Evolutionary conservation across 2,113 vertebrate species (phyloP).

Genomic region (Phrynocephalus versicolor): DNA sequence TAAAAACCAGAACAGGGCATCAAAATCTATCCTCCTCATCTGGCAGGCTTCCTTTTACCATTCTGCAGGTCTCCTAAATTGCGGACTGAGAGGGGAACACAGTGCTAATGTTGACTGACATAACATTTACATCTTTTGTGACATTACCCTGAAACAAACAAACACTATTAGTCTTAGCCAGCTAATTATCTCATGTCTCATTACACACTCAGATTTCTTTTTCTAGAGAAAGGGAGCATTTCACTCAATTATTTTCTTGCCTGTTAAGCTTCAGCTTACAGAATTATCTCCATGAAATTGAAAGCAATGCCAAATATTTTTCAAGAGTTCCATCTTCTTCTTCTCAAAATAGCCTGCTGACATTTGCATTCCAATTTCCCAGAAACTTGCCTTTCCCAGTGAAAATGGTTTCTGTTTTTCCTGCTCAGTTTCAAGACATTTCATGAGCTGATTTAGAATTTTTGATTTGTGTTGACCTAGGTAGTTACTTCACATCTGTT

Average conservation of each 20-base stretch:
- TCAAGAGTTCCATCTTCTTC: slow-evolving; percentile 21
- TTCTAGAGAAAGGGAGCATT: slow-evolving; percentile 36
- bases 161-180: slow-evolving; percentile 26
- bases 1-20: slow-evolving; percentile 2
- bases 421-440: neutral
- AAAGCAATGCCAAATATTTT: slow-evolving; percentile 46
- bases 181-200: neutral
- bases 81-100: slow-evolving; percentile 3
- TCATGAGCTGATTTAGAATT: neutral
- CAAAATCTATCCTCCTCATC: neutral
- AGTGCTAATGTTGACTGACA: slow-evolving; percentile 27
- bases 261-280: slow-evolving; percentile 27
- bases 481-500: too few species aligned
- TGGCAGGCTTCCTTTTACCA: slow-evolving; percentile 10
- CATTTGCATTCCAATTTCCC: neutral
- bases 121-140: slow-evolving; percentile 32
- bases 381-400: neutral
- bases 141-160: slow-evolving; percentile 26
- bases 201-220: slow-evolving; percentile 17
- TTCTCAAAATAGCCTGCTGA: slow-evolving; percentile 19
- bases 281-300: slow-evolving; percentile 5
- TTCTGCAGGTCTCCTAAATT: slow-evolving; percentile 3
- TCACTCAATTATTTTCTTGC: slow-evolving; percentile 22
- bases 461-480: neutral
- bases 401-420: neutral